Conservation (phyloP, 2,888 invertebrate species). For the Lasioglossum villosulum region DNA sequence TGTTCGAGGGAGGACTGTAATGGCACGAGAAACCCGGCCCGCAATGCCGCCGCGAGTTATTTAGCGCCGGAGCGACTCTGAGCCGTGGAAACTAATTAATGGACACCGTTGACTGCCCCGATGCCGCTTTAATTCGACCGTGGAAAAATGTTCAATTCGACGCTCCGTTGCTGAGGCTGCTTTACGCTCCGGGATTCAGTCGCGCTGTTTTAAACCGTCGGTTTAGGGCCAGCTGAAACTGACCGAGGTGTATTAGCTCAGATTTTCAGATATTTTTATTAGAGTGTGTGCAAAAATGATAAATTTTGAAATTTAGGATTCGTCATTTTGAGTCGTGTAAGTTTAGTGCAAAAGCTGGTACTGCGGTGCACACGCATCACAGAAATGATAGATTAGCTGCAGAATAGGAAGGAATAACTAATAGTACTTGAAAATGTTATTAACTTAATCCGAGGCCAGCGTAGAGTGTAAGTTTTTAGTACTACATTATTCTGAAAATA, state of each 20-base stretch:
- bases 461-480: background rate
- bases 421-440: background rate
- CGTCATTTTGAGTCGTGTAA: too few relatives aligned
- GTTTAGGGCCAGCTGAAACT: too few relatives aligned
- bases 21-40: background rate
- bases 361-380: background rate
- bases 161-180: background rate
- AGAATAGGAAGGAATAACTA: background rate
- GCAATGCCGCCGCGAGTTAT: conserved; percentile 4
- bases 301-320: too few relatives aligned
- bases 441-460: background rate
- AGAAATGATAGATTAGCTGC: background rate
- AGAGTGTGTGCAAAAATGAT: too few relatives aligned
- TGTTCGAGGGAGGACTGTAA: conserved; percentile 10
- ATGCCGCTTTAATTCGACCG: background rate
- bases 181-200: background rate
- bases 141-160: background rate
- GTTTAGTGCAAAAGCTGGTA: too few relatives aligned
- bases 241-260: too few relatives aligned
- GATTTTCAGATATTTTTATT: too few relatives aligned
- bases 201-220: too few relatives aligned
- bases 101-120: conserved; percentile 17
- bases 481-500: background rate
- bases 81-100: conserved; percentile 31
- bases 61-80: conserved; percentile 28